A percentile compares a stretch with the other conserved stretches of the same genome.
Evolutionary conservation across 2,888 invertebrate species (phyloP).

Genomic region (Nymphalis polychloros): DNA sequence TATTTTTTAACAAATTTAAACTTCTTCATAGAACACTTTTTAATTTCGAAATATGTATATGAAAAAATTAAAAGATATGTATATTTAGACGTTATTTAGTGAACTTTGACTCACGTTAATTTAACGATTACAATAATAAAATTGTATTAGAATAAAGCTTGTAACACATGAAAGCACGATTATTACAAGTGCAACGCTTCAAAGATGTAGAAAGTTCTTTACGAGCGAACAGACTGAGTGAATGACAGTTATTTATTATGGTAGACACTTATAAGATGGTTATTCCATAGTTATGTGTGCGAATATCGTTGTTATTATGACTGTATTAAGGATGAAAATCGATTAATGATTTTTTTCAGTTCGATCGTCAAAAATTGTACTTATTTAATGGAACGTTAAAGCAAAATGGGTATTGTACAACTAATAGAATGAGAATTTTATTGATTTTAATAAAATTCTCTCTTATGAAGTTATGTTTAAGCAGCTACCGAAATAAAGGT

Average conservation of each 20-base stretch:
- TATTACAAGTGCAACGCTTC: constrained; percentile 40
- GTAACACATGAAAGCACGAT: constrained; percentile 46
- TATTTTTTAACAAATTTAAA: too few species aligned
- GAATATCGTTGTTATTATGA: constrained; percentile 16
- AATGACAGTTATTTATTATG: constrained; percentile 51
- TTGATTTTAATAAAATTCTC: background rate
- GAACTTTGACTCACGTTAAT: background rate
- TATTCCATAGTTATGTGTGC: constrained; percentile 1
- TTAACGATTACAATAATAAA: background rate
- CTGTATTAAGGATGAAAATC: constrained; percentile 14
- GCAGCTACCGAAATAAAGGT: too few species aligned
- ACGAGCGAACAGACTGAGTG: constrained; percentile 49
- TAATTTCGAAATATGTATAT: too few species aligned
- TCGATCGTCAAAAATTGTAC: constrained; percentile 19
- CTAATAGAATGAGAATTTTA: background rate
- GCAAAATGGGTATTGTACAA: constrained; percentile 7
- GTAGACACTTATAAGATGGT: constrained; percentile 23
- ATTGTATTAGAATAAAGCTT: constrained; percentile 4
- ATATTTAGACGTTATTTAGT: too few species aligned
- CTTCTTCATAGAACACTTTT: too few species aligned
- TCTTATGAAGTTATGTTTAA: background rate
- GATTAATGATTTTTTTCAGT: constrained; percentile 1
- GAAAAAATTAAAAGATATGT: too few species aligned
- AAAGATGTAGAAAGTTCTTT: constrained; percentile 65
- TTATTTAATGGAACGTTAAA: background rate